Conservation (phyloP, 2,888 invertebrate species). For the Sympetrum striolatum region DNA sequence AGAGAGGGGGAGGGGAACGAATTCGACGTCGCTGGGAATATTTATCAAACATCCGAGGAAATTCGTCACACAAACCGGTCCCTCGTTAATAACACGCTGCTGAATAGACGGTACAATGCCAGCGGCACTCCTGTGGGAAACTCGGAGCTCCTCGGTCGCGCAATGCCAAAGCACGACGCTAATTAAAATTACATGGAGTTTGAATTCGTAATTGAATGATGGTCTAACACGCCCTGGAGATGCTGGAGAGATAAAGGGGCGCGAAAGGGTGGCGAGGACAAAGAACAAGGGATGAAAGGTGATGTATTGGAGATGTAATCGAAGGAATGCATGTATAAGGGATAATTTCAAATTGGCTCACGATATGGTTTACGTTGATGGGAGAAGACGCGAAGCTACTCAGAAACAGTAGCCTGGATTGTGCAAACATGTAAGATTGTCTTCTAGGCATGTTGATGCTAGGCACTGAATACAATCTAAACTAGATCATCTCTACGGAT, state of each 20-base stretch:
- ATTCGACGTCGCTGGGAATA: not conserved
- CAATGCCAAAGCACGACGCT: constrained; percentile 4
- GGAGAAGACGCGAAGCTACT: not conserved
- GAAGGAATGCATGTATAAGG: too few species aligned
- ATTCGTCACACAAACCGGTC: constrained; percentile 27
- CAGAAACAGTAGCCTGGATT: not conserved
- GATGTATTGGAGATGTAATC: not conserved
- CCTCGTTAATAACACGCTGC: constrained; percentile 14
- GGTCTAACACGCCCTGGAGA: not conserved
- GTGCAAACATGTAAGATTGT: too few species aligned
- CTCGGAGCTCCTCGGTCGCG: not conserved
- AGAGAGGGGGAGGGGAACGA: not conserved
- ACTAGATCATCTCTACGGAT: too few species aligned
- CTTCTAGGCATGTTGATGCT: too few species aligned
- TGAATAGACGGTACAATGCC: constrained; percentile 26
- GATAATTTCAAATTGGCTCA: too few species aligned
- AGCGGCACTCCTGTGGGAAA: not conserved
- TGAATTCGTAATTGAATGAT: constrained; percentile 38
- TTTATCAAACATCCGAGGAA: not conserved
- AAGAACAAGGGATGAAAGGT: not conserved
- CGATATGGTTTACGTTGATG: not conserved
- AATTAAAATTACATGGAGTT: constrained; percentile 38
- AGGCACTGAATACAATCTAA: too few species aligned
- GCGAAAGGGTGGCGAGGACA: not conserved
- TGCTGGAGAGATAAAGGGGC: not conserved